Base-by-base conservation (phyloP, 2,888 invertebrate genomes). In the Napeogenes inachia region DNA sequence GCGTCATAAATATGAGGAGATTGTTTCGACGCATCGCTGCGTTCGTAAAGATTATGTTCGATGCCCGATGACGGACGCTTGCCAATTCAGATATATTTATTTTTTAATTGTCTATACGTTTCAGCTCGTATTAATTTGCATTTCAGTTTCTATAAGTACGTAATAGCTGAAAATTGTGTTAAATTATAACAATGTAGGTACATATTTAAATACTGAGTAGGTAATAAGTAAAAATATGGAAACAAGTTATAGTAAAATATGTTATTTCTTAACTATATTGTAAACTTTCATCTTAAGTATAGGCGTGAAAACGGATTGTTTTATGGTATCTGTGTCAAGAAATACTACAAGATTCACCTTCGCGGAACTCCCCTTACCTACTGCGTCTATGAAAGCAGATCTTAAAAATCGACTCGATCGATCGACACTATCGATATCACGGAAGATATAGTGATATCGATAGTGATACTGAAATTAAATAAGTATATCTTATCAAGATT, bases 311-410 rank as follows among this genome's bases (percentile, higher is more conserved):
- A 73, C 73, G 71, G 59, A 30, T 42, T 59, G 47, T 46, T 66
- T 63, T 73, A 78, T 75, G 79, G 80, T 75, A 70, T 64, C 75
- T 63, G 70, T 84, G 85, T 85, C 85, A 85, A 85, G 70, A 74
- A 70, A 71, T 64, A 71, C 73, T 64, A 63, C 38, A 30, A 54
- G 54, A 54, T 54, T 54, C n/a, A 13, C 45, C 56, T 45, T 42
- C 42, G 42, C 42, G 42, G 42, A 42, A 42, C 42, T 6, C 42
- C 42, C 42, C 42, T 21, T 21, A 21, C 21, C 42, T 42, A 42
- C 10, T 42, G 42, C 75, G 70, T 70, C 71, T 69, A 67, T 73
- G 77, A 78, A 77, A 78, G 77, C 69, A 70, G 54, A 35, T 4
- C 50, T 46, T 62, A 56, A 55, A 56, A 62, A 62, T n/a, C n/a